Evolutionary conservation across 2,888 invertebrate genomes (phyloP).

Genomic region (Lottia scabra): DNA sequence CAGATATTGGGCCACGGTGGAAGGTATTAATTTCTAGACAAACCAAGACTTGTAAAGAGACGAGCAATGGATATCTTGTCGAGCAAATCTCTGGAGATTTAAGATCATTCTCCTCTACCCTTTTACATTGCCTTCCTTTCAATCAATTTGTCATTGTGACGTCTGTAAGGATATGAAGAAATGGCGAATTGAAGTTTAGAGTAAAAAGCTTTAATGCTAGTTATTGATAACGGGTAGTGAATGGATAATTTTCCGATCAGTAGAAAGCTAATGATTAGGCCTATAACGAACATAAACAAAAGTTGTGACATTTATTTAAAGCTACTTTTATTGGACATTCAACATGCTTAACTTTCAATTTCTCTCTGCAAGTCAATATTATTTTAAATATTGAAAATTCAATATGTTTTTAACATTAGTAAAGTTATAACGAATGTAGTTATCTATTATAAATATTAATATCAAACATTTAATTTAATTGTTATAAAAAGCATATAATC

Average conservation of each 20-base stretch:
- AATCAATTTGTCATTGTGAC: slow-evolving; percentile 38
- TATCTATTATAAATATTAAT: no score
- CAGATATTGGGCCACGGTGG: slow-evolving; percentile 20
- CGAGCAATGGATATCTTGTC: slow-evolving; percentile 18
- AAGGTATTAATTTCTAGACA: slow-evolving; percentile 23
- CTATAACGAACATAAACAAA: no score
- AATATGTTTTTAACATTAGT: no score
- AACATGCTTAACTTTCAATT: no score
- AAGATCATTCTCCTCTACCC: slow-evolving; percentile 23
- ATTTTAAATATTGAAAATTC: no score
- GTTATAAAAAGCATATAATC: no score
- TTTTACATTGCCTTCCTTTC: slow-evolving; percentile 32
- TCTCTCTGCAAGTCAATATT: no score
- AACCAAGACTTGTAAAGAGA: slow-evolving; percentile 16
- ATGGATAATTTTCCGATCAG: slow-evolving; percentile 31
- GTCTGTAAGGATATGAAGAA: slow-evolving; percentile 29
- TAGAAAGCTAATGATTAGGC: slow-evolving; percentile 23
- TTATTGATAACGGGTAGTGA: slow-evolving; percentile 29
- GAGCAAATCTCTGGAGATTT: slow-evolving; percentile 24
- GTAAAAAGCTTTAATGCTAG: slow-evolving; percentile 20
- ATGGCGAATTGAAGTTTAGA: slow-evolving; percentile 19
- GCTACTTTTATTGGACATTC: no score
- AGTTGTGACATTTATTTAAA: no score
- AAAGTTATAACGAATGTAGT: no score
- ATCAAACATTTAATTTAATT: no score